Base-by-base conservation (phyloP, 2,888 invertebrate species). In the Hedychridium roseum region DNA sequence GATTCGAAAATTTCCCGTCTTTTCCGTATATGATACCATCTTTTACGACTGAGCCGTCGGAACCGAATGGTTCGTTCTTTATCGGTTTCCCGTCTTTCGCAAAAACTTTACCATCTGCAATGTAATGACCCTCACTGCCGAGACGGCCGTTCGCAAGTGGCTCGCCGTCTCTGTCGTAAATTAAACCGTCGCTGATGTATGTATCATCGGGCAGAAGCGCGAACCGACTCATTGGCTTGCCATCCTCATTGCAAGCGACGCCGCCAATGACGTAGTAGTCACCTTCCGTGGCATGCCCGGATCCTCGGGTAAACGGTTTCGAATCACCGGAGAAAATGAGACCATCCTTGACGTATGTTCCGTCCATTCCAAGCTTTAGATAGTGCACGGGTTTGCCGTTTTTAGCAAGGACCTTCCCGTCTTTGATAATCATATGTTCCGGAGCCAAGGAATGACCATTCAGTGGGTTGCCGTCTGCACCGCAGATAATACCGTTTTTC, bases 251-350 rank as follows among this genome's bases (percentile, higher is more conserved):
- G 48, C 71, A 75, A n/a, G 76, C 72, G 2, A 72, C 42, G 27
- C 78, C 77, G 4, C 68, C 74, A 2, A 77, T 73, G n/a, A 78
- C 70, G n/a, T n/a, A n/a, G 50, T 72, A 72, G 47, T 69, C 70
- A 2, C 70, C 72, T 18, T 74, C 72, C 3, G 68, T 66, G n/a
- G 70, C 71, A 21, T 70, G 71, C 0, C n/a, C n/a, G n/a, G 69
- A 70, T 2, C 75, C 76, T 41, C 74, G 71, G 2, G 72, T 75
- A 18, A 78, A 31, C 3, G 78, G 78, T 47, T 71, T 75, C 2
- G 66, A 66, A 41, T 64, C 68, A 7, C 63, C 58, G 2, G 67
- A 54, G 30, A 74, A 76, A 23, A 78, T 54, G 1, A 78, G 54
- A 26, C 78, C 78, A 2, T 78, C 78, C 44, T 77, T 77, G 3